Conservation (phyloP, 2,113 vertebrate species). For the Blennius ocellaris region DNA sequence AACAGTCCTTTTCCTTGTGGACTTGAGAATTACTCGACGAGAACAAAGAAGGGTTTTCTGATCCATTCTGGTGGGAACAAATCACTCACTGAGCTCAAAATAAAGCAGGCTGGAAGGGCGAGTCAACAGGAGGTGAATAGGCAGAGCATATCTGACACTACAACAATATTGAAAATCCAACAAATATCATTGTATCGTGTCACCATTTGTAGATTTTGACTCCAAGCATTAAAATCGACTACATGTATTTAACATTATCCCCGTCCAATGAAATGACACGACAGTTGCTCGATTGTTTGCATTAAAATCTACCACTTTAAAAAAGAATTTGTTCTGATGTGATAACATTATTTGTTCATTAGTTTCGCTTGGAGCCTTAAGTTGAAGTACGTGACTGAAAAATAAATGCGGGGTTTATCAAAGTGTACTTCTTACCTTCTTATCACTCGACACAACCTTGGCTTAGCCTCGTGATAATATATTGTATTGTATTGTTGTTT, state of each 20-base stretch:
- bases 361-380: slow-evolving; percentile 18
- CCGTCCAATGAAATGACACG: neutral
- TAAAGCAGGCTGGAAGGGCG: slow-evolving; percentile 13
- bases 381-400: slow-evolving; percentile 11
- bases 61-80: slow-evolving; percentile 25
- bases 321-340: slow-evolving; percentile 7
- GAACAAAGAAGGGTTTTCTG: slow-evolving; percentile 36
- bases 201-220: neutral
- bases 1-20: slow-evolving; percentile 6
- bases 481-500: neutral
- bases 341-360: slow-evolving; percentile 28
- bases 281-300: neutral
- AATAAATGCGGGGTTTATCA: neutral
- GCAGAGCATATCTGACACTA: slow-evolving; percentile 5
- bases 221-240: neutral
- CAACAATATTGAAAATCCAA: slow-evolving; percentile 3
- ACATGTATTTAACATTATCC: slow-evolving; percentile 7
- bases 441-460: neutral
- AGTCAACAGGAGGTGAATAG: neutral
- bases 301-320: neutral
- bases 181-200: neutral
- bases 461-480: neutral
- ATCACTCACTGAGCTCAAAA: slow-evolving; percentile 26
- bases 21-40: neutral
- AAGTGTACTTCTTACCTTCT: neutral